phyloP scores from a whole-genome alignment of 2,797 vertebrate genomes.

The Gymnopithys bicolor region DNA sequence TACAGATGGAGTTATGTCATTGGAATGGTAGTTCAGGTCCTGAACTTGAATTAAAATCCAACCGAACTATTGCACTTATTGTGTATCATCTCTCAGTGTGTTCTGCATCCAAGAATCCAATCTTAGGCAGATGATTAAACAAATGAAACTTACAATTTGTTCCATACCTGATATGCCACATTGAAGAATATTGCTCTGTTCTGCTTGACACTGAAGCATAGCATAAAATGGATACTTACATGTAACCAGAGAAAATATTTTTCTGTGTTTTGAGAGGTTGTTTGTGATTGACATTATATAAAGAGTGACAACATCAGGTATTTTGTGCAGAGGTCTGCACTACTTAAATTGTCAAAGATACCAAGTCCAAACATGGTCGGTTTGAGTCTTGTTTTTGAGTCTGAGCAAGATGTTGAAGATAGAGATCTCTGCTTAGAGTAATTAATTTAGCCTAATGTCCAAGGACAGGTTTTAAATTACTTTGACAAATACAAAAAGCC shows the following conservation, averaged over 20 bases:
- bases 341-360: neutral
- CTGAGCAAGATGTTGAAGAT: neutral
- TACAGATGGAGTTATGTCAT: neutral
- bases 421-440: neutral
- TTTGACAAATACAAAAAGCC: neutral
- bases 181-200: neutral
- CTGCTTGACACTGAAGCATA: neutral
- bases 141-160: neutral
- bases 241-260: neutral
- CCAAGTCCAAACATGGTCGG: neutral
- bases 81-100: neutral
- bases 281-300: neutral
- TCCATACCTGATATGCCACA: neutral
- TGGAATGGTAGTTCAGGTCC: neutral
- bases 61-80: accelerated
- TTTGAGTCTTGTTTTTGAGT: neutral
- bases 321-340: neutral
- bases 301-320: neutral
- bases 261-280: neutral
- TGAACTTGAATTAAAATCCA: neutral
- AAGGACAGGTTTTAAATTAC: neutral
- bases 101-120: neutral
- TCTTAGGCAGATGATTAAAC: neutral
- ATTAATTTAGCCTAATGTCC: neutral
- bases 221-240: neutral